Evolutionary conservation across 2,888 invertebrate species (phyloP), one percentile per base, ranked within the genome.

Genomic region (Drosophila mulleri): DNA sequence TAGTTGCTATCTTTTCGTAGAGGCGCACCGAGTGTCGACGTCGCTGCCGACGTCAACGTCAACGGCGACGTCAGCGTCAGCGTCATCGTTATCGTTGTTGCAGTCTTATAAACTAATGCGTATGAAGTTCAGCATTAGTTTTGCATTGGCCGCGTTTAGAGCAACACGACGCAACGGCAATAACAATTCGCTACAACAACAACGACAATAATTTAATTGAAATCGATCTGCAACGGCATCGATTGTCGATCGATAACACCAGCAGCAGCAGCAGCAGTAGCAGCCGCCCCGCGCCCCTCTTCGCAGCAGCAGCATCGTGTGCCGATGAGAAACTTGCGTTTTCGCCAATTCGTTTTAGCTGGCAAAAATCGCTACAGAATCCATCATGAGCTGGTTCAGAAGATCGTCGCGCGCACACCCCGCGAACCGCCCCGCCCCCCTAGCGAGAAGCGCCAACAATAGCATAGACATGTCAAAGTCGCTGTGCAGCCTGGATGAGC

Each of bases 371-470:
- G 95, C 93, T 93, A 91, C 89, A 93, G 92, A 59, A 95, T 95
- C 80, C 92, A 94, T 84, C 93, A 95, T 94, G 95, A 94, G 93
- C 91, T 95, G 94, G 95, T 95, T 94, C 95, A 95, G 91, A 95
- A 95, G 93, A 93, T 94, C 94, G 94, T 95, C 93, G 93, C 93
- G 70, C 93, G 94, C 90, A 94, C 94, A 91, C 92, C 93, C 79
- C 93, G 94, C 63, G 94, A 95, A 89, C 92, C 93, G 37, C 84
- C 32, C 9, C 29, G 20, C 0, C 20, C 11, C 54, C 41, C 7
- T 5, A 0, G 32, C 32, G 16, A 7, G 18, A 0, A 8, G 39
- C 8, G 1, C 42, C 12, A 11, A 6, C 26, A 6, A 16, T 45
- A 11, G 16, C 20, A 48, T 12, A 52, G 86, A 86, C 45, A 67